Conservation (phyloP, 1,140 invertebrate species). For the Orius insidiosus region DNA sequence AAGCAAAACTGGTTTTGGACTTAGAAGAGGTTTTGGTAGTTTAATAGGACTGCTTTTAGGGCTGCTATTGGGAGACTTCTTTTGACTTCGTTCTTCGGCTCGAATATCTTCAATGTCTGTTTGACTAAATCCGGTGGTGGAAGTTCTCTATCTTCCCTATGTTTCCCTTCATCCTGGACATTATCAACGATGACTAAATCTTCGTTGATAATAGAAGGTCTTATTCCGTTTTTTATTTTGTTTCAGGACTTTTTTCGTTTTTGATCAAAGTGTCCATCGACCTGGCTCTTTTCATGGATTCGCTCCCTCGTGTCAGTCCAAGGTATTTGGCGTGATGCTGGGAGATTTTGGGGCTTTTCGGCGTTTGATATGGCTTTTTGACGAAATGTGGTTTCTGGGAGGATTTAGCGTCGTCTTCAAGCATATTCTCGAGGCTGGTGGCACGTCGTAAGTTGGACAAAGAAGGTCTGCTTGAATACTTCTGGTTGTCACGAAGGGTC, state of each 20-base stretch:
- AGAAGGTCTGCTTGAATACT: slow-evolving; percentile 36
- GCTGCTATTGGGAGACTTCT: slow-evolving; percentile 1
- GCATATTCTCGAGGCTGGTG: slow-evolving; percentile 63
- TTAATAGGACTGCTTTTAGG: slow-evolving; percentile 1
- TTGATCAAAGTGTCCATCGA: slow-evolving; percentile 63
- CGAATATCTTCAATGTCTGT: slow-evolving; percentile 66
- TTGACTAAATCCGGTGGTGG: slow-evolving; percentile 73
- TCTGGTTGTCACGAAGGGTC: slow-evolving; percentile 46
- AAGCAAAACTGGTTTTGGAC: slow-evolving; percentile 18
- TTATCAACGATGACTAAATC: slow-evolving; percentile 29
- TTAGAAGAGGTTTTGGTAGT: slow-evolving; percentile 16
- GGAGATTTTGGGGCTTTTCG: slow-evolving; percentile 13
- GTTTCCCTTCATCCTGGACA: slow-evolving; percentile 13
- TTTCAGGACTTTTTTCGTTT: slow-evolving; percentile 27
- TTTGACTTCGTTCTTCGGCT: slow-evolving; percentile 23
- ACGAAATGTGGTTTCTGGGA: slow-evolving; percentile 15
- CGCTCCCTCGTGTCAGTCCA: slow-evolving; percentile 21
- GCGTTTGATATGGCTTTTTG: slow-evolving; percentile 13
- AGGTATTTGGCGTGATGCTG: slow-evolving; percentile 18
- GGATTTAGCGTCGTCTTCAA: slow-evolving; percentile 44
- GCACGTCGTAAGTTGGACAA: slow-evolving; percentile 51
- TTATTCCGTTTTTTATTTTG: slow-evolving; percentile 8
- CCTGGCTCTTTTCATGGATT: slow-evolving; percentile 60
- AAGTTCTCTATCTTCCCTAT: slow-evolving; percentile 34
- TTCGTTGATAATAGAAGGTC: slow-evolving; percentile 24